Evolutionary conservation across 2,888 invertebrate genomes (phyloP), one percentile per base, ranked within the genome.

Genomic region (Temnothorax unifasciatus): DNA sequence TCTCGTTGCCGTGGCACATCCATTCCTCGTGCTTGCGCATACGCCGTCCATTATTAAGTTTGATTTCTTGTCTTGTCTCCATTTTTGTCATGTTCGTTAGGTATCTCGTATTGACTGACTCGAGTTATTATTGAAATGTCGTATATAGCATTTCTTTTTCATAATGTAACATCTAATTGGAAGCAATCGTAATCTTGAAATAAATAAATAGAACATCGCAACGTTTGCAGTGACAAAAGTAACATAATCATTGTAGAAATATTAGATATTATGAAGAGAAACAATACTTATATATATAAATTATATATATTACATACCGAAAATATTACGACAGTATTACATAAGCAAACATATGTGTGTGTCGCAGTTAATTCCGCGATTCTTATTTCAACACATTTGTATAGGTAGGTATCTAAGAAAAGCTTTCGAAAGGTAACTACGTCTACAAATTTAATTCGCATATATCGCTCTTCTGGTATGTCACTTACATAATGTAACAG

Each of bases 11-110:
- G 47, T 47, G 13, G n/a, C 13, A 9, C 18, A 34, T 25, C 13
- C 41, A 50, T 73, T 76, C 29, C 50, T 63, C 52, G 15, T 50
- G 18, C 25, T 71, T 47, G 18, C 59, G 38, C 57, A n/a, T 21
- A 25, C 9, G 21, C 11, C 9, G 44, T 69, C 6, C n/a, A 47
- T 71, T 71, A 64, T 76, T 63, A 52, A 77, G 29, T 57, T 73
- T 21, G 8, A 0, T 69, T 68, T 34, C 18, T 34, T 18, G 13
- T 34, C 18, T 34, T 18, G 13, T n/a, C 11, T 44, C 2, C 15
- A 47, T 38, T 79, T 79, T 71, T 9, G 69, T 69, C 47, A 47
- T 18, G 38, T 38, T 47, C 13, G 3, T 21, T 21, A 54, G 29
- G 29, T 57, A 54, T 52, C 25, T 15, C 38, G 21, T 59, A 59